phyloP scores from a whole-genome alignment of 2,888 invertebrate genomes.

The Carterocephalus palaemon region DNA sequence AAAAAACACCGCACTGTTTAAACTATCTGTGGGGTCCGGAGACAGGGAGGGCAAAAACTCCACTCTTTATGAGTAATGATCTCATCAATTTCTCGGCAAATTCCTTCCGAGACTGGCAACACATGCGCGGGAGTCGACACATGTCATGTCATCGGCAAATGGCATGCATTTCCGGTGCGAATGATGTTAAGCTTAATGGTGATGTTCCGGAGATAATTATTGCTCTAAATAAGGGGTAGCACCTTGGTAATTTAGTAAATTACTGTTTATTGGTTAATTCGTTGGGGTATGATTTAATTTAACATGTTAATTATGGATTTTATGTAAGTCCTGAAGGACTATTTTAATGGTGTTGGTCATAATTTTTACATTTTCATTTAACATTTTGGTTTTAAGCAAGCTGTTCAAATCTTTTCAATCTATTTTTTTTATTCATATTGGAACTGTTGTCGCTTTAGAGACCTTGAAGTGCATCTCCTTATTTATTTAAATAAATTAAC shows the following conservation, averaged over 20 bases:
- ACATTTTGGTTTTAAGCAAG: too few species aligned
- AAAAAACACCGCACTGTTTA: constrained; percentile 10
- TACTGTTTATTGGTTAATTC: constrained; percentile 12
- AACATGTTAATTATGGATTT: too few species aligned
- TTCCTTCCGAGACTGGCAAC: constrained; percentile 49
- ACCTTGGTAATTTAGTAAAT: constrained; percentile 6
- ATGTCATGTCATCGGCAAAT: constrained; percentile 61
- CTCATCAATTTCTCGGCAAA: constrained; percentile 65
- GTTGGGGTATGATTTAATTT: too few species aligned
- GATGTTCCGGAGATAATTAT: constrained; percentile 31
- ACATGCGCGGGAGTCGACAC: constrained; percentile 56
- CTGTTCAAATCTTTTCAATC: too few species aligned
- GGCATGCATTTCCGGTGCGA: constrained; percentile 63
- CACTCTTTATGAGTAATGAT: constrained; percentile 68
- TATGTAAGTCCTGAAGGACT: too few species aligned
- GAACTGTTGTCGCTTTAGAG: too few species aligned
- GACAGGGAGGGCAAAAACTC: constrained; percentile 37
- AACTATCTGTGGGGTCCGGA: constrained; percentile 57
- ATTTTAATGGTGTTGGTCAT: too few species aligned
- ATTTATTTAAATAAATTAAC: too few species aligned
- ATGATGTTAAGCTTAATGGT: constrained; percentile 33
- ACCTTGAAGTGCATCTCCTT: too few species aligned
- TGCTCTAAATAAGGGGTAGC: constrained; percentile 15
- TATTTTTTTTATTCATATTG: too few species aligned
- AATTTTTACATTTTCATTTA: too few species aligned